phyloP scores from a whole-genome alignment of 2,888 invertebrate species.

The Macrophya annulata region DNA sequence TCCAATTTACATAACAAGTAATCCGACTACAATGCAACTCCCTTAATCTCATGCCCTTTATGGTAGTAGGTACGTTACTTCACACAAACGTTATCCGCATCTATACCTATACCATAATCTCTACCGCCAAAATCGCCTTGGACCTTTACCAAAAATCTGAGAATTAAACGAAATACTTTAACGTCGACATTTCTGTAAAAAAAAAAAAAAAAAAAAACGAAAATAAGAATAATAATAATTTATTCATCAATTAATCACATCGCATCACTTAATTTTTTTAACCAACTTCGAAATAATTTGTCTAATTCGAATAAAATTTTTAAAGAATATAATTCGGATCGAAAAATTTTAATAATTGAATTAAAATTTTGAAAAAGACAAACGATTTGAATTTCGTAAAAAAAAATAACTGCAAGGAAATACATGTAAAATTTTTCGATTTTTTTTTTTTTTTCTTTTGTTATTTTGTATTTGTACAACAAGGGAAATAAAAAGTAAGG shows the following conservation, averaged over 20 bases:
- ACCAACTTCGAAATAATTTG: too few species aligned
- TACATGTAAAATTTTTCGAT: too few species aligned
- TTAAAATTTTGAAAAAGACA: too few species aligned
- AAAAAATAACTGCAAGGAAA: too few species aligned
- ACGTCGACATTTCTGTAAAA: background rate
- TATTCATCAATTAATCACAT: background rate
- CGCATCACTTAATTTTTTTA: too few species aligned
- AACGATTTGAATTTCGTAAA: too few species aligned
- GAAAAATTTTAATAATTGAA: too few species aligned
- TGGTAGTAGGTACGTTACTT: background rate
- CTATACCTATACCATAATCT: background rate
- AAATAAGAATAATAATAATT: background rate
- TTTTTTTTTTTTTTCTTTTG: too few species aligned
- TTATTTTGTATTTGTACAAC: too few species aligned
- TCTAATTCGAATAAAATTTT: too few species aligned
- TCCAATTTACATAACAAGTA: conserved; percentile 67
- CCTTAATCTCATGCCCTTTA: conserved; percentile 62
- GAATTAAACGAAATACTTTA: background rate
- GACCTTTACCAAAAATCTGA: background rate
- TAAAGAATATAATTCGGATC: too few species aligned
- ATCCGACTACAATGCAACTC: conserved; percentile 65
- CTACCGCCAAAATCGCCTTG: background rate
- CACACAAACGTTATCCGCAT: background rate
- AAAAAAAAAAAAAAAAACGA: too few species aligned
- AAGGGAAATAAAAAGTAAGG: background rate